Base-by-base conservation (phyloP, 1,140 invertebrate species). In the Adoxophyes honmai region DNA sequence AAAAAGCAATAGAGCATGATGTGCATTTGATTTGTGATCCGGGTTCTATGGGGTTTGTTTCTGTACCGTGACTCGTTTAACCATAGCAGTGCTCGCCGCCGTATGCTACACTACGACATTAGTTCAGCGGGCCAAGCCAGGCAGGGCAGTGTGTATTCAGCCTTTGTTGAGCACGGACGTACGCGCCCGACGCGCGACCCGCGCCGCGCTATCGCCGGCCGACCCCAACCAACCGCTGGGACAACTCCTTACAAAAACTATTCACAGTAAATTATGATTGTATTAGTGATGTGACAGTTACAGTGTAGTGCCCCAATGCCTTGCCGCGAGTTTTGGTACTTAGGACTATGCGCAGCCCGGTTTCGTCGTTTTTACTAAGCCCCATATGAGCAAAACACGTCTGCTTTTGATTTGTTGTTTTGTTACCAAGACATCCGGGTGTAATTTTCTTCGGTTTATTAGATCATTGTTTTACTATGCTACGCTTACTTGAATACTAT, bases 321-420 rank as follows among this genome's bases (percentile, higher is more conserved):
- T 70, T 73, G 65, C 64, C 35, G 38, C 66, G 63, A 70, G 70
- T 76, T 72, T 77, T 76, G 74, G 75, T 79, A 78, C 68, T 77
- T 67, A 70, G 54, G 53, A 42, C 60, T 57, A 8, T 57, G 52
- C 55, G 52, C 53, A 73, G 64, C 59, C 64, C 69, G 57, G 60
- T 68, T 77, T 73, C 64, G 42, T 64, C 59, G 52, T 54, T 57
- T 42, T 74, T 76, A 52, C 70, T 60, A 61, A 75, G 64, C 73
- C 78, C 66, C 64, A 69, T 74, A 73, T 66, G 73, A 83, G 68
- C 67, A 64, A 76, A 81, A 82, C 81, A 85, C 75, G 75, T 82
- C 85, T 81, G 70, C 75, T 83, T 80, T 71, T 70, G 55, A 69
- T 82, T 83, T 81, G 78, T 84, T 84, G 76, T 83, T 84, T 80